Base-by-base conservation (phyloP, 2,113 vertebrate genomes). In the Verasper variegatus region DNA sequence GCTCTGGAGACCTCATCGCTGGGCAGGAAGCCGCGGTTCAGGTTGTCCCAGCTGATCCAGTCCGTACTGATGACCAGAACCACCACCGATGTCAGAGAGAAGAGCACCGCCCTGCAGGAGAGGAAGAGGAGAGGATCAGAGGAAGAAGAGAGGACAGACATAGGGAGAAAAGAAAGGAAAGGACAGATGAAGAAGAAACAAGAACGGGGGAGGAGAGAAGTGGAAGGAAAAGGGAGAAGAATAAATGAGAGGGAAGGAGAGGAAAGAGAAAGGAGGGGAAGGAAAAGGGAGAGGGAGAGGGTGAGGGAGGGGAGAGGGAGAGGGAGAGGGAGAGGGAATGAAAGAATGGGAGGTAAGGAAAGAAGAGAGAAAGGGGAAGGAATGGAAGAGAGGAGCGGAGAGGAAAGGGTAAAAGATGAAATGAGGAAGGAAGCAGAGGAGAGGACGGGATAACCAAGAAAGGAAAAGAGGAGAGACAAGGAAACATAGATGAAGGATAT, bases 31-130 rank as follows among this genome's bases (percentile, higher is more conserved):
- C 97, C 98, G 40, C 96, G 95, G 91, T 98, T 99, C 83, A 99
- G 86, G 78, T 97, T 96, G 95, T 99, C 98, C 98, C 98, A 99
- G 94, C 97, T 98, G 95, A 99, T 99, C 98, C 97, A 99, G 93
- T 99, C 97, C 2, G 97, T 99, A 69, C 97, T 98, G 92, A 99
- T 98, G 93, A 98, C 94, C 84, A 99, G 92, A 51, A 99, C 96
- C 89, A 99, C 97, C 80, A 98, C 94, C 3, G 97, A 97, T 31
- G 97, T 99, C 90, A 99, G 93, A 68, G 94, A 96, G 84, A 99
- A 93, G 58, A 98, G 95, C 88, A 99, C 97, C 0, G 96, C 93
- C 97, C 98, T 99, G 91, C 40, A 74, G 63, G 49, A 63, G 51
- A 56, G 15, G 23, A 17, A 51, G 35, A 64, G 40, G 47, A 5